Base-by-base conservation (phyloP, 2,797 vertebrate genomes). In the Centroberyx gerrardi region DNA sequence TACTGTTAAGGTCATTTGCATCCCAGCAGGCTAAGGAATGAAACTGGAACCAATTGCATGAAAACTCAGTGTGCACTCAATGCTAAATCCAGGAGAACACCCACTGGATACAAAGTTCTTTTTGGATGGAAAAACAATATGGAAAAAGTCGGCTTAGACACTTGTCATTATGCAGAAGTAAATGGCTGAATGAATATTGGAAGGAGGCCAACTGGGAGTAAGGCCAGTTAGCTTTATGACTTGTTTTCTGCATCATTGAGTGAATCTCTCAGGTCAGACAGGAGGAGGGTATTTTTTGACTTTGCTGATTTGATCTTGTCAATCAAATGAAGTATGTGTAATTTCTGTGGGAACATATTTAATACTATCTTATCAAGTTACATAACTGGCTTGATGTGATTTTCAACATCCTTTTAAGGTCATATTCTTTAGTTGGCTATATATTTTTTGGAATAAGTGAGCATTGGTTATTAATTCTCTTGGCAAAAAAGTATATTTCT, bases 41-140 rank as follows among this genome's bases (percentile, higher is more conserved):
- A 9, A 49, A n/a, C 5, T 51, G n/a, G 48, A n/a, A 8, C 17
- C n/a, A 51, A 9, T 53, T 53, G 29, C 10, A n/a, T 63, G 27
- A 7, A n/a, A 10, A 54, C 38, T 65, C n/a, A 59, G 42, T 36
- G n/a, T 62, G 33, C 48, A 17, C 28, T 38, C 44, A 2, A 15
- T 62, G 42, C 40, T 48, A 59, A 54, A 40, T 46, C n/a, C 14
- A 51, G 38, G 10, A 62, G 53, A 73, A 44, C n/a, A 67, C 10
- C 14, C 17, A 5, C 14, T 59, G 18, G 44, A 67, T 42, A 15
- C 9, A 68, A 42, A 59, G 63, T 49, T 42, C 4, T 73, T 54
- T 85, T 71, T 52, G 17, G 52, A 56, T 73, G 7, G 36, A 70
- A 73, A 66, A 69, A 61, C 44, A 14, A 38, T 5, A 49, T 59